Conservation (phyloP, 2,113 vertebrate genomes). For the Bucco capensis region DNA sequence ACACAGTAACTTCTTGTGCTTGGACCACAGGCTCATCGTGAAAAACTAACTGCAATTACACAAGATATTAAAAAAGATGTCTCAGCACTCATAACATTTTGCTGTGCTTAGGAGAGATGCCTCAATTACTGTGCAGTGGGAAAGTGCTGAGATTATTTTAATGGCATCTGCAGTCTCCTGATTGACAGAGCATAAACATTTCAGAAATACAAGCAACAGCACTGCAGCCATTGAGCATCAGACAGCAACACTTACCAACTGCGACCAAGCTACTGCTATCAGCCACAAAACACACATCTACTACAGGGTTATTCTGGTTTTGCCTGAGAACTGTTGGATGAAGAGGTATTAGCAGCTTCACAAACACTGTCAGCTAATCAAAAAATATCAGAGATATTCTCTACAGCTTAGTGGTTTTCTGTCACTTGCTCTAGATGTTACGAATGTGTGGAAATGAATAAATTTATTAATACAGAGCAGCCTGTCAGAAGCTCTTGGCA, state of each 20-base stretch:
- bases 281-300: background rate
- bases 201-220: background rate
- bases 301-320: background rate
- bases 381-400: conserved; percentile 1
- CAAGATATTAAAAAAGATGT: background rate
- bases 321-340: conserved; percentile 1
- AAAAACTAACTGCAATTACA: background rate
- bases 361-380: conserved; percentile 41
- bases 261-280: background rate
- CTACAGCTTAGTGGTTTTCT: background rate
- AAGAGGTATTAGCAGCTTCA: conserved; percentile 30
- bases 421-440: background rate
- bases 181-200: conserved; percentile 18
- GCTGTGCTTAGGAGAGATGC: background rate
- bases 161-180: background rate
- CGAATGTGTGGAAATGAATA: background rate
- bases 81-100: background rate
- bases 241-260: background rate
- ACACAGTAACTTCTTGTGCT: background rate
- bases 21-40: background rate
- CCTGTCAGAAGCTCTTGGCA: background rate
- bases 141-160: conserved; percentile 12
- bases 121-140: background rate
- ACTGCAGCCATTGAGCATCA: background rate
- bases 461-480: background rate